A percentile compares a stretch with the other conserved stretches of the same genome.
phyloP scores from a whole-genome alignment of 2,113 vertebrate genomes.

The Macquaria australasica region DNA sequence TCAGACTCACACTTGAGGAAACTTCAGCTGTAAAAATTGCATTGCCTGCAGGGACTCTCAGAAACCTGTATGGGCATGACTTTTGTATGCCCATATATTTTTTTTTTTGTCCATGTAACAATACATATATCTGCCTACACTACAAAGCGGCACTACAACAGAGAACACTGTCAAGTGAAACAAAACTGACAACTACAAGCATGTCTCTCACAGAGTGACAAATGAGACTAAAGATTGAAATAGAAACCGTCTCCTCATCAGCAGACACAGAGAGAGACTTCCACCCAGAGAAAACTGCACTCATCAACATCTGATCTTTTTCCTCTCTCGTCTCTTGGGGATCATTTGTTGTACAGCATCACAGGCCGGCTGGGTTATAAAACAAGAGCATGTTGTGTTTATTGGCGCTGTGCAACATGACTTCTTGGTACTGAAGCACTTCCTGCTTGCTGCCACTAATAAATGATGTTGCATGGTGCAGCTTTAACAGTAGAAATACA shows the following conservation, averaged over 20 bases:
- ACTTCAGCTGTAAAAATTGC: not conserved
- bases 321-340: not conserved
- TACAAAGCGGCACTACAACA: not conserved
- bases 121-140: not conserved
- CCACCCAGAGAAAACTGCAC: slow-evolving; percentile 1
- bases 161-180: slow-evolving; percentile 8
- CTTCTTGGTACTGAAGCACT: slow-evolving; percentile 12
- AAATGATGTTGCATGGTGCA: not conserved
- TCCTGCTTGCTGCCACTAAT: not conserved
- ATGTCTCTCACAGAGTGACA: not conserved
- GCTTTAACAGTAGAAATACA: not conserved
- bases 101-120: not conserved
- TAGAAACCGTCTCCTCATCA: not conserved
- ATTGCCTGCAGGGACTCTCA: not conserved
- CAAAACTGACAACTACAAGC: not conserved
- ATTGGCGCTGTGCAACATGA: not conserved
- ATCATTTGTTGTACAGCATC: slow-evolving; percentile 6
- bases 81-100: not conserved
- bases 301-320: slow-evolving; percentile 2
- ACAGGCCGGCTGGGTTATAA: not conserved
- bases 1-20: not conserved
- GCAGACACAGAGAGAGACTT: slow-evolving; percentile 8
- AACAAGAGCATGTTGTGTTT: not conserved
- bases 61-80: not conserved
- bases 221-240: slow-evolving; percentile 13